These are phyloP conservation scores for Megaceryle maxima DNA, from an alignment of 2,113 vertebrate species.

Conservation along the genomic window DNA sequence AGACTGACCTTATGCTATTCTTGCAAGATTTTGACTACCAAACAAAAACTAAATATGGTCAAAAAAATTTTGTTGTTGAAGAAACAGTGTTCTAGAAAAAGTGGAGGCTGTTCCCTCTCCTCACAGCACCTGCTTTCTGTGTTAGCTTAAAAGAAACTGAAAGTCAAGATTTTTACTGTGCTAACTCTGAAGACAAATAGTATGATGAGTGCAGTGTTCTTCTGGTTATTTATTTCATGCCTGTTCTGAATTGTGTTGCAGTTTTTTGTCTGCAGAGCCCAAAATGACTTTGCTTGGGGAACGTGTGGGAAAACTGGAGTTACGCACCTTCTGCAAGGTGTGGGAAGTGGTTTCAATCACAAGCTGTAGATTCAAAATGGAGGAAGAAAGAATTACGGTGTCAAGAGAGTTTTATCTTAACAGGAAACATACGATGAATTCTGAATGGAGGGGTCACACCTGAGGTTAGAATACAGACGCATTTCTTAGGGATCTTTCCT, in stretches of 20 bases:
- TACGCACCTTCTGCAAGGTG: slow-evolving; percentile 47
- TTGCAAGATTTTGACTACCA: not conserved
- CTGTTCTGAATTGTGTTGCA: not conserved
- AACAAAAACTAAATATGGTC: not conserved
- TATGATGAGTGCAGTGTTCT: not conserved
- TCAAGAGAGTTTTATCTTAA: slow-evolving; percentile 16
- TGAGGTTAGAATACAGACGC: not conserved
- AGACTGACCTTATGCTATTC: not conserved
- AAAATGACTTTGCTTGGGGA: slow-evolving; percentile 4
- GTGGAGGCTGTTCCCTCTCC: not conserved
- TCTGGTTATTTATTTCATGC: not conserved
- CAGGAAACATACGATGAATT: not conserved
- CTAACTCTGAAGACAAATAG: not conserved
- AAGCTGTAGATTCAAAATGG: slow-evolving; percentile 8
- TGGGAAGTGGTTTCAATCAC: slow-evolving; percentile 38
- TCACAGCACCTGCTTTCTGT: not conserved
- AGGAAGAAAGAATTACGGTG: not conserved
- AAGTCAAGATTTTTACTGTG: not conserved
- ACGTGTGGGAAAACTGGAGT: slow-evolving; percentile 11
- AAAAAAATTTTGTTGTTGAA: not conserved
- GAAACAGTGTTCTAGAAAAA: not conserved
- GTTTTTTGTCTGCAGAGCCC: slow-evolving; percentile 27
- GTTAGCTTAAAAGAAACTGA: not conserved
- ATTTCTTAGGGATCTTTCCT: not conserved
- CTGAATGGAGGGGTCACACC: not conserved